Base-by-base conservation (phyloP, 2,888 invertebrate genomes). In the Thyatira batis region DNA sequence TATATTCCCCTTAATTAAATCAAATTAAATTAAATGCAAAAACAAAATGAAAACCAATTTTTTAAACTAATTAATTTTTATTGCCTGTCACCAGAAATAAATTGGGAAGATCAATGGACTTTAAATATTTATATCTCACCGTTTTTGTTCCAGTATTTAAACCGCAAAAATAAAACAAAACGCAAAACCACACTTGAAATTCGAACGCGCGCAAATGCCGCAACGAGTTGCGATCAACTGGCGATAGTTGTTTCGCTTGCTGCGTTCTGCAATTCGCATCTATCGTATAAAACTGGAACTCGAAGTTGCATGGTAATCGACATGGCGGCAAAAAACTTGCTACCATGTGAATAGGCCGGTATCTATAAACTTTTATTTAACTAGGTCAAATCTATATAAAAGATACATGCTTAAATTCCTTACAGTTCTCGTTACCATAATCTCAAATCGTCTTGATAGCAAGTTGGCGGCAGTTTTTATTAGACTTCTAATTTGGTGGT, bases 211-310 rank as follows among this genome's bases (percentile, higher is more conserved):
- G 68, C 49, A 50, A 51, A 43, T 67, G 43, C 57, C 52, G 51
- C 60, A 54, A 57, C 57, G 57, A 57, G 51, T 63, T 63, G 61
- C 57, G 55, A 33, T 46, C 57, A 63, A 69, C 69, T 67, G 68
- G 50, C 55, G 56, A 20, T 17, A 20, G 39, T 25, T 48, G 59
- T 54, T 56, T 51, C 54, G 51, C 28, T 27, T 11, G 17, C 17
- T 5, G 27, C 27, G 20, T 17, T 17, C 46, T 48, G 28, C 27
- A 48, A 11, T 48, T 48, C 48, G 48, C 20, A 25, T n/a, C 21
- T 13, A 23, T 46, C 25, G 23, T 46, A 23, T 23, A 25, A 25
- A 46, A 25, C 45, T 46, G 23, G 39, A 39, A 25, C 13, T 46
- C 45, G 17, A 46, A 25, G 46, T 10, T 25, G 25, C 46, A 17